Conservation (phyloP, 2,113 vertebrate species). For the Pseudonaja textilis region DNA sequence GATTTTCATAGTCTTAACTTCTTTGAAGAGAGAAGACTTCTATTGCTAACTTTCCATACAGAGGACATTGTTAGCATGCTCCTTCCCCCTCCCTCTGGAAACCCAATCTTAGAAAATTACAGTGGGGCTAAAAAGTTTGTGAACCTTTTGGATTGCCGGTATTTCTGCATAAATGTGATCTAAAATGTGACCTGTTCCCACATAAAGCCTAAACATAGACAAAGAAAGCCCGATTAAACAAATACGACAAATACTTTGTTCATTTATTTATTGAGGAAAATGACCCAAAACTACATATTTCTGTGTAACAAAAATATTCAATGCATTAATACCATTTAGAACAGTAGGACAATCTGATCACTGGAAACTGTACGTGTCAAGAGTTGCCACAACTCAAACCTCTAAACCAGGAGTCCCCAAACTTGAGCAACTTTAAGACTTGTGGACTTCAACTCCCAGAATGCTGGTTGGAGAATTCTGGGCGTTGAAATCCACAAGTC, state of each 20-base stretch:
- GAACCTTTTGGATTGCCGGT: not conserved
- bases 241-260: not conserved
- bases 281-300: not conserved
- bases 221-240: not conserved
- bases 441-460: too few relatives aligned
- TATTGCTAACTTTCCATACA: not conserved
- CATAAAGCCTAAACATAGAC: not conserved
- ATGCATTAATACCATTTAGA: not conserved
- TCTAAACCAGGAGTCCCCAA: not conserved
- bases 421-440: too few relatives aligned
- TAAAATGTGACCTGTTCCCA: not conserved
- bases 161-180: not conserved
- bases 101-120: not conserved
- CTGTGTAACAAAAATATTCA: not conserved
- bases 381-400: not conserved
- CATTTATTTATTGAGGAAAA: not conserved
- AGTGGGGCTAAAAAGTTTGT: not conserved
- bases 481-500: too few relatives aligned
- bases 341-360: not conserved
- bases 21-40: not conserved
- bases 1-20: not conserved
- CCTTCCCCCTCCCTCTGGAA: not conserved
- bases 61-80: not conserved
- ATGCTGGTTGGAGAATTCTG: too few relatives aligned
- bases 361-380: not conserved